Conservation (phyloP, 2,888 invertebrate species). For the Pristionchus mayeri region DNA sequence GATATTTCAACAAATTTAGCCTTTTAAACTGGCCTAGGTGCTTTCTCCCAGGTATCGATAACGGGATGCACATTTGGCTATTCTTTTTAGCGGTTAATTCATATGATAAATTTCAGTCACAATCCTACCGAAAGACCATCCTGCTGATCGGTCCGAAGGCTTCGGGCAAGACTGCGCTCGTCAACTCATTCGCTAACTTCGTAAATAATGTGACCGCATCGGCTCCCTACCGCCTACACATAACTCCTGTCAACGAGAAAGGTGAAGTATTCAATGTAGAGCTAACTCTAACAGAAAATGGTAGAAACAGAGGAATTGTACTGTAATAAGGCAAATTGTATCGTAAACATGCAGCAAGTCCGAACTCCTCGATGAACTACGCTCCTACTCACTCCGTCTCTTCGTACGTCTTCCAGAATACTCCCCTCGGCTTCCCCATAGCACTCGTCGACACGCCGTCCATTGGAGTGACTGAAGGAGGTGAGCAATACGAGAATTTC, state of each 20-base stretch:
- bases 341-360: slow-evolving; percentile 39
- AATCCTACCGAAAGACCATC: slow-evolving; percentile 40
- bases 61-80: too few species aligned
- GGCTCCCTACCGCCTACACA: slow-evolving; percentile 48
- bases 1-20: too few species aligned
- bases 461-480: slow-evolving; percentile 4
- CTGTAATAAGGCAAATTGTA: too few species aligned
- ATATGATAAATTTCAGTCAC: neutral
- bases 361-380: slow-evolving; percentile 45
- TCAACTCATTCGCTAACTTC: slow-evolving; percentile 50
- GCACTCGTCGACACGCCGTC: slow-evolving; percentile 48
- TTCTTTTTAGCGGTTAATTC: neutral
- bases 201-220: slow-evolving; percentile 39
- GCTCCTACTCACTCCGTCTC: slow-evolving; percentile 22
- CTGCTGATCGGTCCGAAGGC: slow-evolving; percentile 42
- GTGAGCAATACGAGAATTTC: too few species aligned
- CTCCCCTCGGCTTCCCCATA: slow-evolving; percentile 45
- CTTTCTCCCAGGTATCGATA: too few species aligned
- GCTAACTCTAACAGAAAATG: too few species aligned
- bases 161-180: slow-evolving; percentile 47
- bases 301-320: too few species aligned
- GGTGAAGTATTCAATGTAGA: neutral
- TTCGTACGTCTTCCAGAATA: slow-evolving; percentile 49
- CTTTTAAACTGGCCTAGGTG: too few species aligned
- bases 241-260: slow-evolving; percentile 49